Evolutionary conservation across 2,797 vertebrate genomes (phyloP).

Genomic region (Anas flavirostris): DNA sequence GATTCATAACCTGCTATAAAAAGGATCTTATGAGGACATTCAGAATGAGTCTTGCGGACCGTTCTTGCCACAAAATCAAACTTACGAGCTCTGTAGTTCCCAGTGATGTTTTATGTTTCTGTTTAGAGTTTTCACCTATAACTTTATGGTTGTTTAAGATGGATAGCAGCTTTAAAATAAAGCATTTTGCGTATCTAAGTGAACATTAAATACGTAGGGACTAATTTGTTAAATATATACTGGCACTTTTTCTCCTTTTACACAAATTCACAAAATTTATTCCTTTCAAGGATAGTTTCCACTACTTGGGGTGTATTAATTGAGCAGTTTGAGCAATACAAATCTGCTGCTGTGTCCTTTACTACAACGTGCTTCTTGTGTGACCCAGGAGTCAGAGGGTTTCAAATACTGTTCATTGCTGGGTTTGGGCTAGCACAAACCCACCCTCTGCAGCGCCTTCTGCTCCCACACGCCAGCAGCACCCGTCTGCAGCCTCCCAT

Average conservation of each 20-base stretch:
- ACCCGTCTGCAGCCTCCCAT: background rate
- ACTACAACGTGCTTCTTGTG: background rate
- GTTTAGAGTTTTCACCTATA: background rate
- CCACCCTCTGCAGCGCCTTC: background rate
- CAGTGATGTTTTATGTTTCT: background rate
- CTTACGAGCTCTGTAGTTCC: background rate
- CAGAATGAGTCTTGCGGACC: constrained; percentile 52
- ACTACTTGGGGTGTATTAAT: background rate
- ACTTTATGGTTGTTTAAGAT: background rate
- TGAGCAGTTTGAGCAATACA: background rate
- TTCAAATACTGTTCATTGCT: background rate
- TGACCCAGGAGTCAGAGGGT: background rate
- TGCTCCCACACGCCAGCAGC: background rate
- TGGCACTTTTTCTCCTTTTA: background rate
- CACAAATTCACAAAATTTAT: background rate
- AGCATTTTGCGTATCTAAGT: background rate
- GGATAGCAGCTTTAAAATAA: background rate
- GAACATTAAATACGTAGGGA: background rate
- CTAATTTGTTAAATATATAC: background rate
- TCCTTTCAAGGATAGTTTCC: background rate
- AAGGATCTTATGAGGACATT: constrained; percentile 71
- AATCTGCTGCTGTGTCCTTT: background rate
- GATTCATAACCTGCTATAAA: constrained; percentile 81
- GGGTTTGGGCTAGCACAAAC: background rate
- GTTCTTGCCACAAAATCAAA: constrained; percentile 61